Percentiles rank a stretch among this genome's conserved stretches.
Evolutionary conservation across 2,113 vertebrate genomes (phyloP).

Genomic region (Pachyramphus minor): DNA sequence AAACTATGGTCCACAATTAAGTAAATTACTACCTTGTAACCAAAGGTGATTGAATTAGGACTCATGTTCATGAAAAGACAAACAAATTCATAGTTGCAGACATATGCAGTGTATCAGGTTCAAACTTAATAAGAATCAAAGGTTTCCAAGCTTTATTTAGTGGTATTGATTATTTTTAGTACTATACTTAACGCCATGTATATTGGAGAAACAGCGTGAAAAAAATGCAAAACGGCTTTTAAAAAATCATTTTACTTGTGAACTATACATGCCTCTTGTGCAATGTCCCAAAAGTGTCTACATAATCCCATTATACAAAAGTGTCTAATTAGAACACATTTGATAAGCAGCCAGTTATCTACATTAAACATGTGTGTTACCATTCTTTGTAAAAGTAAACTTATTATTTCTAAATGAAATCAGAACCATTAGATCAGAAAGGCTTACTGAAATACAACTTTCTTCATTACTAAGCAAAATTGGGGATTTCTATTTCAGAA

Average conservation of each 20-base stretch:
- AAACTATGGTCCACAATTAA: neutral
- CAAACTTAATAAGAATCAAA: neutral
- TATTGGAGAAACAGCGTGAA: neutral
- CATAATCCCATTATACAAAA: constrained; percentile 71
- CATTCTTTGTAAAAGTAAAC: constrained; percentile 69
- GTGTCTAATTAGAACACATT: constrained; percentile 81
- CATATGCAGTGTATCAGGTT: neutral
- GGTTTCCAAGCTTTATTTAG: neutral
- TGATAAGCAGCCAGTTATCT: constrained; percentile 84
- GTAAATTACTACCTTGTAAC: neutral
- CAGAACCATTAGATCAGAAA: constrained; percentile 73
- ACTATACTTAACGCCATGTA: neutral
- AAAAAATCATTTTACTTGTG: constrained; percentile 17
- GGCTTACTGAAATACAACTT: constrained; percentile 76
- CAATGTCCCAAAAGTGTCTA: constrained; percentile 27
- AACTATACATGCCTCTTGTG: constrained; percentile 7
- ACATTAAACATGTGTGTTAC: constrained; percentile 82
- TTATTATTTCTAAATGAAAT: constrained; percentile 80
- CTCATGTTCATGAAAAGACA: neutral
- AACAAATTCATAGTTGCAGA: neutral
- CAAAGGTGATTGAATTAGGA: neutral
- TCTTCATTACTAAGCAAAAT: constrained; percentile 80
- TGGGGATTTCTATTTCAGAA: constrained; percentile 70
- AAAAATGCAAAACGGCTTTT: neutral
- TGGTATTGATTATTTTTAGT: neutral